Conservation (phyloP, 2,888 invertebrate species). For the Trachelus stipa region DNA sequence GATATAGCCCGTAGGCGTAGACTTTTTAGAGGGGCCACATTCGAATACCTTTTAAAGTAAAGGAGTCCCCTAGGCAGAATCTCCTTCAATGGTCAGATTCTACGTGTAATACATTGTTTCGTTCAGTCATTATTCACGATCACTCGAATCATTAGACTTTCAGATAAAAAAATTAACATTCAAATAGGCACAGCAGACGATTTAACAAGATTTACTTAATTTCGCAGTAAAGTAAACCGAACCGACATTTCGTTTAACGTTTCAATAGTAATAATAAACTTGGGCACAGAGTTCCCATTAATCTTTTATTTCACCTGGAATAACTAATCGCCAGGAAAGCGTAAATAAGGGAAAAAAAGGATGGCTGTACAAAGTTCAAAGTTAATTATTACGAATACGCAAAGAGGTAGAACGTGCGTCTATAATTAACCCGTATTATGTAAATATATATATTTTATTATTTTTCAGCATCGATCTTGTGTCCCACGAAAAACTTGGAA, state of each 20-base stretch:
- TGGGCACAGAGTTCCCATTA: not conserved
- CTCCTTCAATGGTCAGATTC: not conserved
- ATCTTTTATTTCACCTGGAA: not conserved
- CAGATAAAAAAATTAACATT: not conserved
- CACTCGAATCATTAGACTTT: not conserved
- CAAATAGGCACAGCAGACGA: not conserved
- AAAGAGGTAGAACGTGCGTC: not conserved
- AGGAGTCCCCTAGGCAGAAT: not conserved
- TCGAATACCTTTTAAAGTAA: not conserved
- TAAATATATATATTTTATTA: not conserved
- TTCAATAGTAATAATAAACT: not conserved
- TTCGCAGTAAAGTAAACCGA: not conserved
- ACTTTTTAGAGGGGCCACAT: not conserved
- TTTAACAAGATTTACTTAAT: not conserved
- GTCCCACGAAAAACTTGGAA: constrained; percentile 60
- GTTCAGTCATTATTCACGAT: not conserved
- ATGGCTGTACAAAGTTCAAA: not conserved
- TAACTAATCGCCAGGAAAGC: not conserved
- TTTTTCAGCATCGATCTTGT: constrained; percentile 50
- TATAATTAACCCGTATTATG: not conserved
- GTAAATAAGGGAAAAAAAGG: not conserved
- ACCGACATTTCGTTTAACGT: not conserved
- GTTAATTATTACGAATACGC: not conserved
- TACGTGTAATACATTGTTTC: not conserved
- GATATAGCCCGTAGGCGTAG: not conserved